phyloP scores from a whole-genome alignment of 2,888 invertebrate species.

The Meloe dianella region DNA sequence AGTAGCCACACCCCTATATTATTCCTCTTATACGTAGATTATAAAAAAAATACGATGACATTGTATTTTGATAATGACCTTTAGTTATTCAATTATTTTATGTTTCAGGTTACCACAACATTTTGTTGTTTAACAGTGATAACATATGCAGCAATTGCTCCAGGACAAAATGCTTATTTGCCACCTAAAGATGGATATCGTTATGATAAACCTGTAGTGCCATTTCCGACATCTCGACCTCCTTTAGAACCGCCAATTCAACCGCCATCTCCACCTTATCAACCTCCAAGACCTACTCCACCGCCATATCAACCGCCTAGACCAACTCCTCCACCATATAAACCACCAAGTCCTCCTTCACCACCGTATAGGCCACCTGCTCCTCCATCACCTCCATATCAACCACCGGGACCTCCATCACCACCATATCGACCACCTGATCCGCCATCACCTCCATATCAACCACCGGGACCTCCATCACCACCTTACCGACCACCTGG shows the following conservation, averaged over 20 bases:
- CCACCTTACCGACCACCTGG: slow-evolving; percentile 23
- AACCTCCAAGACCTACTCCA: slow-evolving; percentile 26
- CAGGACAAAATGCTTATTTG: slow-evolving; percentile 77
- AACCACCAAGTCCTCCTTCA: slow-evolving; percentile 24
- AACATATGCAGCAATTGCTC: slow-evolving; percentile 63
- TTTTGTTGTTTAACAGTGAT: slow-evolving; percentile 60
- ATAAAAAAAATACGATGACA: slow-evolving; percentile 25
- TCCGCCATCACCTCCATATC: slow-evolving; percentile 24
- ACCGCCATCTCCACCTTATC: slow-evolving; percentile 15
- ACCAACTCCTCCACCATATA: slow-evolving; percentile 30
- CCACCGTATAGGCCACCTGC: too few species aligned
- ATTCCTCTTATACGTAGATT: slow-evolving; percentile 12
- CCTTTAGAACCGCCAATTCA: background rate
- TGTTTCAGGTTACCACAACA: slow-evolving; percentile 63
- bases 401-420: background rate
- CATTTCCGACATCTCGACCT: slow-evolving; percentile 61
- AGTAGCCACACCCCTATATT: slow-evolving; percentile 23
- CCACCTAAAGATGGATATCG: slow-evolving; percentile 77
- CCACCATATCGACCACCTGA: background rate
- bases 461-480: slow-evolving; percentile 24
- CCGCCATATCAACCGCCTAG: slow-evolving; percentile 39
- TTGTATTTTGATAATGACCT: slow-evolving; percentile 36
- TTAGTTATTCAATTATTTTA: slow-evolving; percentile 24
- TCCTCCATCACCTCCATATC: background rate
- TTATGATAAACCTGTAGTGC: slow-evolving; percentile 71